Percentiles rank a stretch among this genome's conserved stretches.
Evolutionary conservation across 2,888 invertebrate species (phyloP).

Genomic region (Cataglyphis livida): DNA sequence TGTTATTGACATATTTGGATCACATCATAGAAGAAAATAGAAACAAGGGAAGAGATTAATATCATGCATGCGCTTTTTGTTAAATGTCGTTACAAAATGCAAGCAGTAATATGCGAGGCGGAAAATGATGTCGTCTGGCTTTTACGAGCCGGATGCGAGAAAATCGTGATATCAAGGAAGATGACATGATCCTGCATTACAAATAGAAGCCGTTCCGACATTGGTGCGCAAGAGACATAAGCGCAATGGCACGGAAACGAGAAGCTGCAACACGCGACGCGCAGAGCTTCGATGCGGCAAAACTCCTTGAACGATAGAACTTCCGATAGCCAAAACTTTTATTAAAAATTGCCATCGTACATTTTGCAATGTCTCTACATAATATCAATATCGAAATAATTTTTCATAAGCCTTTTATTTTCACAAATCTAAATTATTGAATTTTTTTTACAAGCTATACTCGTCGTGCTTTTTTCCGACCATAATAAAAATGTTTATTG

Average conservation of each 20-base stretch:
- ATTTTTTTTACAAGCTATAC: background rate
- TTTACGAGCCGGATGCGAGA: slow-evolving; percentile 45
- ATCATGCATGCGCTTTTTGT: slow-evolving; percentile 43
- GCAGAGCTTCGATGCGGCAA: background rate
- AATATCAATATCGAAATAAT: slow-evolving; percentile 28
- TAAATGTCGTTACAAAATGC: slow-evolving; percentile 21
- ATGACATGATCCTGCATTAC: slow-evolving; percentile 50
- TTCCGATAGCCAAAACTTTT: slow-evolving; percentile 36
- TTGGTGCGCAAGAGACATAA: slow-evolving; percentile 40
- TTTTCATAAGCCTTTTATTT: background rate
- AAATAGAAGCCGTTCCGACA: slow-evolving; percentile 58
- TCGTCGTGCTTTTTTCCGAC: background rate
- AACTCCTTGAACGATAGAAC: slow-evolving; percentile 19
- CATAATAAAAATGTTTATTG: background rate
- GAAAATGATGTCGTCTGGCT: slow-evolving; percentile 54
- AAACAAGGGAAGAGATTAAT: slow-evolving; percentile 12
- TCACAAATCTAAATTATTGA: background rate
- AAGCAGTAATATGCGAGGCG: slow-evolving; percentile 37
- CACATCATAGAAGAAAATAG: background rate
- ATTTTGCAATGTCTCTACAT: background rate
- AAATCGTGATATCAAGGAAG: slow-evolving; percentile 41
- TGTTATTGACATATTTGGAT: background rate
- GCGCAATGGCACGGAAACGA: slow-evolving; percentile 43
- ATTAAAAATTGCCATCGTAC: slow-evolving; percentile 28
- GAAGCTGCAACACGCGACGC: slow-evolving; percentile 23